Evolutionary conservation across 2,888 invertebrate genomes (phyloP).

Genomic region (Sphaerophoria taeniata): DNA sequence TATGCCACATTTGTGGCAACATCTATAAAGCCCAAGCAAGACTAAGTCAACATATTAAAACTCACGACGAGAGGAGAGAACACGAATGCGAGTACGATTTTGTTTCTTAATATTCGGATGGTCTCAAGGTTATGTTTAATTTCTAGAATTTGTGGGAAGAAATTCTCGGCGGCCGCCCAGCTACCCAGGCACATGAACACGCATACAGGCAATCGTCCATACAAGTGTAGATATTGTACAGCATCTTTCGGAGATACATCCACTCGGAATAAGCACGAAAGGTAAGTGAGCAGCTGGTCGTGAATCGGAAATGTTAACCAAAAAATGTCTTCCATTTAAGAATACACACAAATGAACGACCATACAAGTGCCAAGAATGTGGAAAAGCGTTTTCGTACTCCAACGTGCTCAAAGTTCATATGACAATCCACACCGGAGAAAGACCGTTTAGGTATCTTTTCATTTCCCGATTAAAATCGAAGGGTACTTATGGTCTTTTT

Average conservation of each 20-base stretch:
- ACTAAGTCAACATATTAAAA: conserved; percentile 81
- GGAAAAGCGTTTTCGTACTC: conserved; percentile 80
- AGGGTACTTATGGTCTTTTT: not conserved
- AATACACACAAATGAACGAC: conserved; percentile 80
- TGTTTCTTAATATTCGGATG: not conserved
- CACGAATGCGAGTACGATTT: conserved; percentile 81
- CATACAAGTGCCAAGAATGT: conserved; percentile 79
- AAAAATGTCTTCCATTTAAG: conserved; percentile 64
- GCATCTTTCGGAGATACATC: conserved; percentile 82
- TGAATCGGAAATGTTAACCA: not conserved
- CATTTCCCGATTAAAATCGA: no score
- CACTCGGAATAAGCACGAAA: conserved; percentile 82
- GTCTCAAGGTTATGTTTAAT: not conserved
- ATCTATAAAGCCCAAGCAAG: conserved; percentile 81
- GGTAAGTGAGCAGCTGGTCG: conserved; percentile 75
- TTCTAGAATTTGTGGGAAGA: conserved; percentile 80
- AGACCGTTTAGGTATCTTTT: conserved; percentile 77
- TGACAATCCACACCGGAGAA: conserved; percentile 80
- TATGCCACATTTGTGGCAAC: conserved; percentile 82
- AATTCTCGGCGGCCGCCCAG: conserved; percentile 82
- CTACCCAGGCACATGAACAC: conserved; percentile 82
- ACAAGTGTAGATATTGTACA: conserved; percentile 81
- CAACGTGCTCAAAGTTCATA: conserved; percentile 80
- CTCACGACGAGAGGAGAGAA: conserved; percentile 81
- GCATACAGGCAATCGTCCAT: conserved; percentile 82